Evolutionary conservation across 2,888 invertebrate genomes (phyloP).

Genomic region (Hirtodrosophila trivittata): DNA sequence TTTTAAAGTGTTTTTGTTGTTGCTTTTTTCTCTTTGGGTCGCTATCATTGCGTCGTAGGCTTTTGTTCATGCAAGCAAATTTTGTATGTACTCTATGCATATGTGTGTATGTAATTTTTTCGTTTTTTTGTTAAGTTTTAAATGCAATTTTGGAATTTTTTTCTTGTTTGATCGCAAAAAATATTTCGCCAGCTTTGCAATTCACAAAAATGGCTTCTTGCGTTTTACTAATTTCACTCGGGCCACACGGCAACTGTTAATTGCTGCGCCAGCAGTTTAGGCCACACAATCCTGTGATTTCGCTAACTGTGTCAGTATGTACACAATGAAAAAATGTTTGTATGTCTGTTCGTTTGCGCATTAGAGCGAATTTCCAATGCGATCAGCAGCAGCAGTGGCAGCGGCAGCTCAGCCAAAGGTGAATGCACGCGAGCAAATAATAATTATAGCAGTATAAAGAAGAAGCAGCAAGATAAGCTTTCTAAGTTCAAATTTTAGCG

Average conservation of each 20-base stretch:
- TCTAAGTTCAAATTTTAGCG: too few species aligned
- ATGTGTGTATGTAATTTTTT: background rate
- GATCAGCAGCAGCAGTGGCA: slow-evolving; percentile 1
- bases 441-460: too few species aligned
- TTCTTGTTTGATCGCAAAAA: slow-evolving; percentile 22
- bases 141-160: slow-evolving; percentile 2
- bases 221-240: slow-evolving; percentile 33
- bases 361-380: background rate
- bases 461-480: slow-evolving; percentile 1
- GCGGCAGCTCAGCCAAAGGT: slow-evolving; percentile 26
- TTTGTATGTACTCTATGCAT: slow-evolving; percentile 15
- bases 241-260: slow-evolving; percentile 22
- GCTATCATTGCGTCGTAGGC: slow-evolving; percentile 53
- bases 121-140: background rate
- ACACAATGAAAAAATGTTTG: background rate
- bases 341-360: background rate
- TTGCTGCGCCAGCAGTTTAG: slow-evolving; percentile 51
- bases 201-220: slow-evolving; percentile 36
- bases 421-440: slow-evolving; percentile 44
- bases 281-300: slow-evolving; percentile 13
- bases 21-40: slow-evolving; percentile 12
- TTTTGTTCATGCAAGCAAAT: slow-evolving; percentile 50
- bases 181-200: slow-evolving; percentile 41
- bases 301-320: background rate
- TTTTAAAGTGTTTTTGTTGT: slow-evolving; percentile 2